Evolutionary conservation across 2,888 invertebrate species (phyloP), one percentile per base, ranked within the genome.

Genomic region (Protodeltote pygarga): DNA sequence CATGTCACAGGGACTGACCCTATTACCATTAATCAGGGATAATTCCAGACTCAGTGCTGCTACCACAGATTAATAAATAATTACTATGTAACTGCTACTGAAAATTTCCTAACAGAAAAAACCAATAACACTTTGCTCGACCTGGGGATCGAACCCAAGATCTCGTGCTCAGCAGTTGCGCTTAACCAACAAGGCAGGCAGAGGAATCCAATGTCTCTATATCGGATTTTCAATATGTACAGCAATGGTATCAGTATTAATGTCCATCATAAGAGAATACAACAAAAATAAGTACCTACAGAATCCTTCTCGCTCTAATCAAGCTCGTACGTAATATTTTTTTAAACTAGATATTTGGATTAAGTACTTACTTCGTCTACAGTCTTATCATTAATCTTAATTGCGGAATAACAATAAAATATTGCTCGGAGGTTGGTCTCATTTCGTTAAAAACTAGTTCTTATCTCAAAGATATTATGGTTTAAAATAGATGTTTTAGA

Each of bases 381-480:
- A 87, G 81, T 83, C 83, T 91, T 91, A 92, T 92, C 91, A 91
- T 91, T 87, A 89, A 92, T 92, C 91, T 91, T 91, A 91, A 92
- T 92, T 90, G 91, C 83, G 71, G 89, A 89, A 89, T 90, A 87
- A 89, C 88, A 89, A 90, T 91, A 91, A 91, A 89, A 89, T 90
- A 89, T 89, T 83, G 84, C 84, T 79, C 65, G 67, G 75, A 82
- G 79, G 73, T 79, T 72, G 66, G 53, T 59, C 50, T 65, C 53
- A 62, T 62, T 54, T 67, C 67, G 61, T 71, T 75, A 58, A 34
- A 84, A 76, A 75, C 62, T 81, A 54, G 59, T 75, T 83, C 78
- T 76, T 85, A 78, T 70, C 52, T 27, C 1, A 13, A 14, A 65
- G 34, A 50, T 49, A 55, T 76, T 85, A 88, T 69, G 79, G 87